Conservation (phyloP, 2,113 vertebrate genomes). For the Bombycilla garrulus region DNA sequence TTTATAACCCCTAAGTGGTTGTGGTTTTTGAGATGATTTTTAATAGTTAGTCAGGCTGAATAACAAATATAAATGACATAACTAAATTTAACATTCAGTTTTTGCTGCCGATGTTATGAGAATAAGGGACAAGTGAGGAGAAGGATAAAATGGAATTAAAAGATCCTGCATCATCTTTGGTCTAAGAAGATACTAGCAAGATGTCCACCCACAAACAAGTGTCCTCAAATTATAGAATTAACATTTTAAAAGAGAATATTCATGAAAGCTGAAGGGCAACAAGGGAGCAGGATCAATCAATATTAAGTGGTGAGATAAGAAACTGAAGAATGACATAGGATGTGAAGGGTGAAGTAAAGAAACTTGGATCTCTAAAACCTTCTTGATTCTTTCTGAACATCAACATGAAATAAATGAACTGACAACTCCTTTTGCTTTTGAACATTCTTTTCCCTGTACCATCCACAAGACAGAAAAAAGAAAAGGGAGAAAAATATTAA, state of each 20-base stretch:
- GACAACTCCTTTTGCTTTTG: background rate
- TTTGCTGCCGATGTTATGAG: background rate
- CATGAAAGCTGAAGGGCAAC: background rate
- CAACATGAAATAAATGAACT: background rate
- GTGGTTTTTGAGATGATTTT: background rate
- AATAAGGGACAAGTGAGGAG: background rate
- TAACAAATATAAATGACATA: background rate
- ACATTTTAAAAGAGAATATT: background rate
- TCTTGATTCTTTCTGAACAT: background rate
- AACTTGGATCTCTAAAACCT: background rate
- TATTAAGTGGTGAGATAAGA: background rate
- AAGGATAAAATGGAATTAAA: background rate
- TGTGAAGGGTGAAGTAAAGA: background rate
- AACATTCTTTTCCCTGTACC: background rate
- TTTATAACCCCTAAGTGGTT: background rate
- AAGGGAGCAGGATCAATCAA: background rate
- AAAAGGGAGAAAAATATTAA: background rate
- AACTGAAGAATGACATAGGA: background rate
- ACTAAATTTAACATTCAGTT: background rate
- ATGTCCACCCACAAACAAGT: background rate
- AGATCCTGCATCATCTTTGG: background rate
- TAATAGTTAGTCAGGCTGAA: background rate
- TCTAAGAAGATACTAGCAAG: background rate
- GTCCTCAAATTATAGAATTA: background rate
- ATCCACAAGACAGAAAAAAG: background rate